Conservation (phyloP, 2,797 vertebrate species). For the Trichosurus vulpecula region DNA sequence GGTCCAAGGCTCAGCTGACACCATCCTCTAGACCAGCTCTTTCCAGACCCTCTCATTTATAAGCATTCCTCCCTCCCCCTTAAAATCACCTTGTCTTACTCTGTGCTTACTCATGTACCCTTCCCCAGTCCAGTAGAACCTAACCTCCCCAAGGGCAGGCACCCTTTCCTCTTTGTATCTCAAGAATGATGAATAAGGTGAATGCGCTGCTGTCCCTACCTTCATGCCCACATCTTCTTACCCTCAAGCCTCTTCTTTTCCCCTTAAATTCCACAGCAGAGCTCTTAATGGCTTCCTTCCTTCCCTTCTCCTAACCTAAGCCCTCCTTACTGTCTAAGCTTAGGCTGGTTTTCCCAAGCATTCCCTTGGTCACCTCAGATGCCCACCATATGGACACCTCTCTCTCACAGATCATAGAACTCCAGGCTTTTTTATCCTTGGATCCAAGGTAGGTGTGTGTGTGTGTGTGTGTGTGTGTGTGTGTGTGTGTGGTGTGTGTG, state of each 20-base stretch:
- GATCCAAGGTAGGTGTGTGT: no score
- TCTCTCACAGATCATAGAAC: background rate
- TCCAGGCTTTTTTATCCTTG: no score
- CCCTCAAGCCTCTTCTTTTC: background rate
- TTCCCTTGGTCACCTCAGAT: background rate
- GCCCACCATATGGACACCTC: background rate
- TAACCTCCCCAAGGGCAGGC: background rate
- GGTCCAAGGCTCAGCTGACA: background rate
- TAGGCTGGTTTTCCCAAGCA: background rate
- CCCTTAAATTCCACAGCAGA: no score
- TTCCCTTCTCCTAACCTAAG: background rate
- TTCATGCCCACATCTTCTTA: background rate
- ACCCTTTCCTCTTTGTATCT: background rate
- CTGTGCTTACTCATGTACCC: fast-evolving
- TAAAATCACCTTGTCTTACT: no score
- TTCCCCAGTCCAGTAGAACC: background rate
- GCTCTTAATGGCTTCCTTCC: background rate
- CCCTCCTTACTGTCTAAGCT: background rate
- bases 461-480: no score
- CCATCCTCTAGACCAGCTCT: background rate
- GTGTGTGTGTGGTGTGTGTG: no score
- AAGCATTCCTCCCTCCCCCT: background rate
- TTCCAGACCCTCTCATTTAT: background rate
- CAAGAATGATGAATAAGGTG: background rate
- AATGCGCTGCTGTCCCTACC: no score